Conservation (phyloP, 2,797 vertebrate species). For the Acestrorhynchus altus region DNA sequence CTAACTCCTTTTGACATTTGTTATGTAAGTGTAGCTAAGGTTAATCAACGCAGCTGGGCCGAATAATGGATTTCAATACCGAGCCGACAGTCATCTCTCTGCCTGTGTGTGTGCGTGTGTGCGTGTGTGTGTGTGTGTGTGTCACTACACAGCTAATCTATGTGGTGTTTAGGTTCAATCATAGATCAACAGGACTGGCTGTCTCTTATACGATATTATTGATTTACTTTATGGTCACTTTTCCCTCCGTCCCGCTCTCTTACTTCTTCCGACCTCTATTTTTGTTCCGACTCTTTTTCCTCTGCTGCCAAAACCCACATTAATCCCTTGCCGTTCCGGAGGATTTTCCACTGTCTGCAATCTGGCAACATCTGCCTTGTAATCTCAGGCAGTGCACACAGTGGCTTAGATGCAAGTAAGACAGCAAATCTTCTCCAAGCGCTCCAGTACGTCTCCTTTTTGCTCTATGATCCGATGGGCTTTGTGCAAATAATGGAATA, state of each 20-base stretch:
- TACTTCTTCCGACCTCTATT: not conserved
- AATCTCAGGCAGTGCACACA: conserved; percentile 26
- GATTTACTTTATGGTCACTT: not conserved
- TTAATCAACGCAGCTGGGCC: conserved; percentile 45
- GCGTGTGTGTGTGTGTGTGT: not conserved
- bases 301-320: conserved; percentile 19
- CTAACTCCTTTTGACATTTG: conserved; percentile 45
- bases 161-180: not conserved
- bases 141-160: no score
- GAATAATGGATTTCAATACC: conserved; percentile 27
- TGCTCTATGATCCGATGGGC: not conserved
- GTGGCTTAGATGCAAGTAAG: not conserved
- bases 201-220: not conserved
- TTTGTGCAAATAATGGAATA: not conserved
- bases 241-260: not conserved
- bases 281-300: not conserved
- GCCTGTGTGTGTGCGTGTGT: not conserved
- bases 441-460: not conserved
- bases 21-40: conserved; percentile 52
- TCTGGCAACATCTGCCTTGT: conserved; percentile 50
- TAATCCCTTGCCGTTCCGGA: conserved; percentile 28
- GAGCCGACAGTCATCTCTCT: not conserved
- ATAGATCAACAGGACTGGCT: not conserved
- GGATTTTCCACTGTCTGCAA: conserved; percentile 46
- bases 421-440: not conserved